Conservation (phyloP, 2,888 invertebrate genomes). For the Argyresthia goedartella region DNA sequence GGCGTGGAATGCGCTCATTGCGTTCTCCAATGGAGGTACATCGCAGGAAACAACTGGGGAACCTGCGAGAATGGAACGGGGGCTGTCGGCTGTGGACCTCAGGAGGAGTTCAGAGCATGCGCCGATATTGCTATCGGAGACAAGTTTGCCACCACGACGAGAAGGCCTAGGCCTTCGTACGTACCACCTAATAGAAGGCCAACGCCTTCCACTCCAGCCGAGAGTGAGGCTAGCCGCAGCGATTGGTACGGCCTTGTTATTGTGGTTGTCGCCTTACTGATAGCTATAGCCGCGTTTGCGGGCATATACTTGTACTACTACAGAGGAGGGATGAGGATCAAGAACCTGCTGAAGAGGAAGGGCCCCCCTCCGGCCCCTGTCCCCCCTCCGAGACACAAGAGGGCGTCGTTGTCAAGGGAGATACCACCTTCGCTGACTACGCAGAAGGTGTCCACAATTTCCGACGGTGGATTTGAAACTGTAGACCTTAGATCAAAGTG, state of each 20-base stretch:
- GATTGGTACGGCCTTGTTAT: constrained; percentile 71
- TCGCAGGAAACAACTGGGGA: constrained; percentile 90
- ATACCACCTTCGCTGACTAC: constrained; percentile 43
- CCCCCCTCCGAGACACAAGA: constrained; percentile 56
- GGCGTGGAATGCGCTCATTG: constrained; percentile 84
- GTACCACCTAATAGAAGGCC: constrained; percentile 53
- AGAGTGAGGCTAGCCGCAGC: constrained; percentile 49
- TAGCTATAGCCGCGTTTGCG: constrained; percentile 74
- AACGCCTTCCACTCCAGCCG: constrained; percentile 49
- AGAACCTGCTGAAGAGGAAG: constrained; percentile 70
- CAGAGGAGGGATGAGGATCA: constrained; percentile 77
- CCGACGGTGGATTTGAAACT: constrained; percentile 62
- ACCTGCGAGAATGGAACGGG: constrained; percentile 79
- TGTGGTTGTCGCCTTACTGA: constrained; percentile 75
- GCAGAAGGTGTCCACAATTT: constrained; percentile 39
- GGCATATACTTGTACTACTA: constrained; percentile 82
- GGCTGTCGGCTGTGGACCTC: constrained; percentile 88
- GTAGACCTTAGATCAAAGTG: constrained; percentile 52
- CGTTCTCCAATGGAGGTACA: constrained; percentile 90
- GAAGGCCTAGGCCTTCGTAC: constrained; percentile 53
- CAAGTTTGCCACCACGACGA: constrained; percentile 50
- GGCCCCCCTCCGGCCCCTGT: constrained; percentile 40
- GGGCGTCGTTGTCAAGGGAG: constrained; percentile 48
- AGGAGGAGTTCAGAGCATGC: constrained; percentile 90
- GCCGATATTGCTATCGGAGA: constrained; percentile 83